Evolutionary conservation across 1,140 invertebrate species (phyloP).

Genomic region (Nylanderia fulva): DNA sequence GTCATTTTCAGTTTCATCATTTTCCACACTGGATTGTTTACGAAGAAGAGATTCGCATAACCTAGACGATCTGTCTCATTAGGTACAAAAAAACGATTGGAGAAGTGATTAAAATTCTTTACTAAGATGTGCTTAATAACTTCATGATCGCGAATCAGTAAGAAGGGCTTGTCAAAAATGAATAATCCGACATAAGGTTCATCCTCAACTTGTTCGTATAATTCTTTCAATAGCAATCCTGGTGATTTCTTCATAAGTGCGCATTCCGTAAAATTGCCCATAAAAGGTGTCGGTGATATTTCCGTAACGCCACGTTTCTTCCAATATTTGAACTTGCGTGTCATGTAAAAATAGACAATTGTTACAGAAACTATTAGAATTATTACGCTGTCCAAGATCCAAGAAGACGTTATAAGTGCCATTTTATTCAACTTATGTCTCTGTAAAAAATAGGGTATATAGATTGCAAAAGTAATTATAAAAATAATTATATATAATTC

Average conservation of each 20-base stretch:
- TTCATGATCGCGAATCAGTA: constrained; percentile 84
- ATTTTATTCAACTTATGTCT: constrained; percentile 42
- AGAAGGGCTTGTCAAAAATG: constrained; percentile 78
- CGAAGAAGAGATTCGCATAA: constrained; percentile 75
- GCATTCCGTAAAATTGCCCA: constrained; percentile 78
- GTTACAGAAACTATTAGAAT: neutral
- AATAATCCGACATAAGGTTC: constrained; percentile 79
- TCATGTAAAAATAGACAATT: constrained; percentile 77
- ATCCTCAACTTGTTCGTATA: constrained; percentile 64
- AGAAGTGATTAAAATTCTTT: constrained; percentile 85
- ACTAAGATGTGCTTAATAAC: constrained; percentile 83
- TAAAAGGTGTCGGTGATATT: constrained; percentile 74
- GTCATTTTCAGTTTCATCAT: constrained; percentile 81
- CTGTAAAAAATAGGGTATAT: too few relatives aligned
- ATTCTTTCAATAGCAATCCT: constrained; percentile 28
- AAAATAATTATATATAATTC: too few relatives aligned
- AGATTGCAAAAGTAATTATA: too few relatives aligned
- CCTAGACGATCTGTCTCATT: constrained; percentile 74
- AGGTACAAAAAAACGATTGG: constrained; percentile 70
- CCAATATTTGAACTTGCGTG: constrained; percentile 83
- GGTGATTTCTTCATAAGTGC: constrained; percentile 55
- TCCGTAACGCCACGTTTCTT: constrained; percentile 76
- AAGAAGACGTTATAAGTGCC: constrained; percentile 57
- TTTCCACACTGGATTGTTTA: constrained; percentile 82
- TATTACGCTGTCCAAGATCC: constrained; percentile 52